A percentile compares a stretch with the other conserved stretches of the same genome.
Conservation (phyloP, 2,797 vertebrate genomes). For the Menidia menidia region DNA sequence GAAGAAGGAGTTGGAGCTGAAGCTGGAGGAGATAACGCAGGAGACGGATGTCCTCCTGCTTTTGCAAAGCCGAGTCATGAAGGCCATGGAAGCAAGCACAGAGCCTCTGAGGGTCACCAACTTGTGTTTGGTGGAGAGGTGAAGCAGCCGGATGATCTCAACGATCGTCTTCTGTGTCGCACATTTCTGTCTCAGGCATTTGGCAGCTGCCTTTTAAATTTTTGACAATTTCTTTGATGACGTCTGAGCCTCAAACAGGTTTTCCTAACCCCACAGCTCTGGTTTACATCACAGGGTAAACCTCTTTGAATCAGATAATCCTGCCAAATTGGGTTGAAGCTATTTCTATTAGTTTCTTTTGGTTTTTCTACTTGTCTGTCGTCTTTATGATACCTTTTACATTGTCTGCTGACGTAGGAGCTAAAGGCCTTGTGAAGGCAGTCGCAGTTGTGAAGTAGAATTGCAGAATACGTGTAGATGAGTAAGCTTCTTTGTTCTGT, state of each 20-base stretch:
- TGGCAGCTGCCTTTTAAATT: not conserved
- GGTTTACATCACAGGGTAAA: too few species aligned
- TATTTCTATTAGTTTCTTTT: too few species aligned
- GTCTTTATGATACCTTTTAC: too few species aligned
- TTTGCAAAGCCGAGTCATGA: constrained; percentile 83
- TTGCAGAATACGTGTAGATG: too few species aligned
- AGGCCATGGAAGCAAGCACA: constrained; percentile 83
- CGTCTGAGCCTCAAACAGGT: not conserved
- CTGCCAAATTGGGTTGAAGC: too few species aligned
- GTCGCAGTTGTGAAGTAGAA: too few species aligned
- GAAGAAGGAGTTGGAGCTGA: constrained; percentile 88
- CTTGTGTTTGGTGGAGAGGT: constrained; percentile 90
- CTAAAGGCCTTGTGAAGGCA: too few species aligned
- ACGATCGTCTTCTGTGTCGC: too few species aligned
- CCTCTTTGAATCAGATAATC: too few species aligned
- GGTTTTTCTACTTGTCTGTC: too few species aligned
- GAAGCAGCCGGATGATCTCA: constrained; percentile 8
- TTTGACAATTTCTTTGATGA: not conserved
- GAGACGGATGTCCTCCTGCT: constrained; percentile 84
- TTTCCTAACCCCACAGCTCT: too few species aligned
- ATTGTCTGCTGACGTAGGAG: too few species aligned
- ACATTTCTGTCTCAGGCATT: not conserved
- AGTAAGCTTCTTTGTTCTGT: not conserved
- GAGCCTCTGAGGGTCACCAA: constrained; percentile 83
- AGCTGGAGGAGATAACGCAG: constrained; percentile 84